Base-by-base conservation (phyloP, 2,113 vertebrate species). In the Bos javanicus region DNA sequence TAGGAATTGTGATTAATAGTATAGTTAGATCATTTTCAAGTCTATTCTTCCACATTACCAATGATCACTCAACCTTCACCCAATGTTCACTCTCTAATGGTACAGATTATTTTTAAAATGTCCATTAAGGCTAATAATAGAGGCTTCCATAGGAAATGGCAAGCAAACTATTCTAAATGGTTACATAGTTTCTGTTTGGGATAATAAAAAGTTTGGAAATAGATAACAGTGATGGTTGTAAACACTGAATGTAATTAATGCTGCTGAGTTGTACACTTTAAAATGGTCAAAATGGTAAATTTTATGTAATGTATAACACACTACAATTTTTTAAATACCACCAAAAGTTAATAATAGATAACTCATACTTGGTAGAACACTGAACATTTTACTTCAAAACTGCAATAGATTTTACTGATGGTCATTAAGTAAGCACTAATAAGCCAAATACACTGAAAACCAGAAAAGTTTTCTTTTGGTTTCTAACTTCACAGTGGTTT, bases 351-450 rank as follows among this genome's bases (percentile, higher is more conserved):
- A 36, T 86, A 86, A 60, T 26, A 81, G 74, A 28, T 94, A 94
- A 95, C 85, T 92, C 81, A 91, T n/a, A 94, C 7, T 76, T 92
- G 33, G 36, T 64, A 94, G 36, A 97, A 95, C 12, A 54, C 0
- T 80, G 39, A 97, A 62, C 12, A 81, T 76, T 89, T 90, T 17
- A 84, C 56, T 88, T 96, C 11, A 93, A 95, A 92, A 85, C 9
- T 67, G 10, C 64, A 74, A 76, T 1, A 84, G 62, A 90, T 89
- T 96, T 90, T 87, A 78, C 26, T 85, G 28, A 43, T 48, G 9
- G 59, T 52, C 50, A 91, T 86, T 95, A 92, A 23, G 87, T 46
- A 92, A 96, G 62, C n/a, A 84, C 10, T 90, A 96, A 81, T 87
- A 95, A 90, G 52, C 33, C 90, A 94, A 92, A 59, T 36, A 71